phyloP scores from a whole-genome alignment of 92 coral and sea anemone genomes.

The Ricordea florida region DNA sequence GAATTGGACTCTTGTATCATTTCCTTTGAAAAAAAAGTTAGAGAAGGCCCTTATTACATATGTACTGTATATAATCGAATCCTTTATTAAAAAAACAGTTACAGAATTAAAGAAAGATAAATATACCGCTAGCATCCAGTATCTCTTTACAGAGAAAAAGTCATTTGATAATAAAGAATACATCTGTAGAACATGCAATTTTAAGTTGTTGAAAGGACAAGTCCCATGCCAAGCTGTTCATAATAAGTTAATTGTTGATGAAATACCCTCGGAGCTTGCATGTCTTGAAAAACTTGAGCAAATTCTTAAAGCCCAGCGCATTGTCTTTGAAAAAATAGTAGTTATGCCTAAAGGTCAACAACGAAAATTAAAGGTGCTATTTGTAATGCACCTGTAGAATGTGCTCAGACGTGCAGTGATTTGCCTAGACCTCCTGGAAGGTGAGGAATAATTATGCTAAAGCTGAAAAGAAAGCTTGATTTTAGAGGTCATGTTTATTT shows the following conservation, averaged over 20 bases:
- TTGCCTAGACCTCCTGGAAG: constrained; percentile 8
- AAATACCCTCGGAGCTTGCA: constrained; percentile 3
- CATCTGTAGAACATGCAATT: no score
- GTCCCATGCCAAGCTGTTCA: constrained; percentile 35
- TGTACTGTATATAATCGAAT: no score
- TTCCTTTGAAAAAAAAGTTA: neutral
- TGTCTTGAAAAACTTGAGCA: neutral
- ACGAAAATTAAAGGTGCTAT: neutral
- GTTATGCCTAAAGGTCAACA: constrained; percentile 18
- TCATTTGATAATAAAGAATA: no score
- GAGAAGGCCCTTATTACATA: neutral
- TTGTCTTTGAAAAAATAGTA: neutral
- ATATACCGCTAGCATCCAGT: no score
- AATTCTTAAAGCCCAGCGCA: neutral
- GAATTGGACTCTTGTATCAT: no score
- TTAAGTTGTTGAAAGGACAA: no score
- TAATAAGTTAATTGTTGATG: constrained; percentile 24
- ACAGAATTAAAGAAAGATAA: no score
- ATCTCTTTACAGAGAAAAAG: no score
- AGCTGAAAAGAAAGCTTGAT: neutral
- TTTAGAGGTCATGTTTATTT: constrained; percentile 33
- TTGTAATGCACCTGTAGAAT: constrained; percentile 6
- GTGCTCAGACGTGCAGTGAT: neutral
- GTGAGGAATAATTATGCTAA: neutral
- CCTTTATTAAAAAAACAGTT: no score